Evolutionary conservation across 2,113 vertebrate genomes (phyloP), one percentile per base, ranked within the genome.

Genomic region (Montifringilla adamsi): DNA sequence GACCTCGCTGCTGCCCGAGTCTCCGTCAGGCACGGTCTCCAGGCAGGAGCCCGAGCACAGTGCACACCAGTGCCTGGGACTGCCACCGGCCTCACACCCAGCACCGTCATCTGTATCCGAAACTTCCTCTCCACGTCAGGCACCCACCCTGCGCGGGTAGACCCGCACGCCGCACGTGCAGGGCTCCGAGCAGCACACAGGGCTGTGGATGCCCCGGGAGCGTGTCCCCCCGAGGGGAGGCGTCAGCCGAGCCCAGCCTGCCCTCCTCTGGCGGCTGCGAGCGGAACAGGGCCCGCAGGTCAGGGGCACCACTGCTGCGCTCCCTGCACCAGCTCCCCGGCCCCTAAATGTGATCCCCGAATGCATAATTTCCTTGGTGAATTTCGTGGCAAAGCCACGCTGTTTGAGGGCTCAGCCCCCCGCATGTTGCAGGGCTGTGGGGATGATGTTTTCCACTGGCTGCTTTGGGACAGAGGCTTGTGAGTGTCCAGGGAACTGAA

Each of bases 231-330:
- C 7, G 11, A 62, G 52, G 30, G 3, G 24, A 52, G 17, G 35
- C 0, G 2, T 79, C 87, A 33, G 56, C 69, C 1, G 10, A 87
- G 79, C 83, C 69, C 94, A 95, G 95, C 31, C 88, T 18, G 93
- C 96, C 96, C 96, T 95, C 96, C 96, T 78, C 83, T 4, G 95
- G 96, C 0, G 4, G 86, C 86, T 89, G 68, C 2, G 12, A 41
- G 93, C 10, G 37, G 69, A 89, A 56, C 93, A 89, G 53, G 3
- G 0, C 31, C 24, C 55, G 2, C 18, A 62, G 43, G 30, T 2
- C 70, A 46, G 31, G 30, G 68, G 31, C 1, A 2, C 14, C 62
- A 6, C 30, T 3, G 1, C 77, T 15, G 18, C 41, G 6, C 27
- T 24, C 49, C 63, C 44, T 35, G 58, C 74, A 60, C 13, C 39